A percentile compares a stretch with the other conserved stretches of the same genome.
Conservation (phyloP, 1,140 invertebrate species). For the Potamilus streckersoni region DNA sequence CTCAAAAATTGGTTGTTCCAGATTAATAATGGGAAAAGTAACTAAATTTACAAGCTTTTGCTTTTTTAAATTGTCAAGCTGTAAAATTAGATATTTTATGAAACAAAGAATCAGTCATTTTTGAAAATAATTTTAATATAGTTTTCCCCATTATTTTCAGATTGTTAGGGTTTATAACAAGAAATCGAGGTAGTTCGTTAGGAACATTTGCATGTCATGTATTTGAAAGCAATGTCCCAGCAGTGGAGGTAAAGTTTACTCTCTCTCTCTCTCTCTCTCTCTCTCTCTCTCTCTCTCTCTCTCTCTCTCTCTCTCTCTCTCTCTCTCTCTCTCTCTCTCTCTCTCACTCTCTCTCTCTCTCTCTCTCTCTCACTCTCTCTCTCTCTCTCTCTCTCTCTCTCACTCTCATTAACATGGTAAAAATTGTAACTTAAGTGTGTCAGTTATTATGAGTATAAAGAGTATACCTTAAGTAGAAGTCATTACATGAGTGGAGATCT, state of each 20-base stretch:
- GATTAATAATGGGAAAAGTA: slow-evolving; percentile 1
- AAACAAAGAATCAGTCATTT: not conserved
- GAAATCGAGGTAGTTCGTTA: slow-evolving; percentile 41
- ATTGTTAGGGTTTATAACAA: slow-evolving; percentile 65
- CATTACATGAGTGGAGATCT: too few relatives aligned
- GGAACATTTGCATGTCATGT: slow-evolving; percentile 64
- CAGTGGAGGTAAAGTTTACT: slow-evolving; percentile 55
- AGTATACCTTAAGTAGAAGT: too few relatives aligned
- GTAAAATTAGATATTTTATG: not conserved
- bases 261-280: not conserved
- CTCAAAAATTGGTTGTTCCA: not conserved
- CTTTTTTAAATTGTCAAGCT: not conserved
- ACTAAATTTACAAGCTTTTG: not conserved
- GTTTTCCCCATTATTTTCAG: slow-evolving; percentile 40
- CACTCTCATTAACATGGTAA: too few relatives aligned
- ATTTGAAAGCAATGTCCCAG: slow-evolving; percentile 63
- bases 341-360: not conserved
- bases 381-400: not conserved
- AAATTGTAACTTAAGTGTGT: too few relatives aligned
- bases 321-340: not conserved
- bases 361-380: too few relatives aligned
- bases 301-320: not conserved
- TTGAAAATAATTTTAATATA: not conserved
- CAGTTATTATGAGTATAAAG: too few relatives aligned
- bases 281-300: too few relatives aligned